Evolutionary conservation across 2,113 vertebrate species (phyloP).

Genomic region (Scomber scombrus): DNA sequence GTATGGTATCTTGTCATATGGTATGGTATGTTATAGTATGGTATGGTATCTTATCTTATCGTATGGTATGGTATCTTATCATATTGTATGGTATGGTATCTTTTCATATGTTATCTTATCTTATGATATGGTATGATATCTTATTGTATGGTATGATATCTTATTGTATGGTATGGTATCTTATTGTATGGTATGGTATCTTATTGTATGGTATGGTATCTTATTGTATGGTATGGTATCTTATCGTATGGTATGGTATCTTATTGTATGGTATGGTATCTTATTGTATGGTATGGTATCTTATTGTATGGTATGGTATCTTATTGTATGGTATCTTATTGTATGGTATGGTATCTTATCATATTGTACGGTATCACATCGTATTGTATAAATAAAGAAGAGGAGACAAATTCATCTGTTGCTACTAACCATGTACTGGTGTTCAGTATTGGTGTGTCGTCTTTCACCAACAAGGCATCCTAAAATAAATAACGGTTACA

Average conservation of each 20-base stretch:
- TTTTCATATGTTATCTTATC: background rate
- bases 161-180: background rate
- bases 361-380: background rate
- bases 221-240: background rate
- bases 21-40: background rate
- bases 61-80: background rate
- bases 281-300: background rate
- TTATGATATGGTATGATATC: background rate
- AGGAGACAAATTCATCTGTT: background rate
- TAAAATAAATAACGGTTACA: background rate
- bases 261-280: background rate
- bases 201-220: background rate
- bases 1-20: background rate
- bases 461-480: background rate
- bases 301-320: background rate
- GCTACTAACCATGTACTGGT: background rate
- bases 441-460: background rate
- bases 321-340: background rate
- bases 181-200: background rate
- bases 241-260: background rate
- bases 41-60: background rate
- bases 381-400: background rate
- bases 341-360: background rate
- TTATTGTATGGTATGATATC: background rate
- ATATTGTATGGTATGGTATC: background rate